Conservation (phyloP, 2,888 invertebrate species). For the Tenthredo livida region DNA sequence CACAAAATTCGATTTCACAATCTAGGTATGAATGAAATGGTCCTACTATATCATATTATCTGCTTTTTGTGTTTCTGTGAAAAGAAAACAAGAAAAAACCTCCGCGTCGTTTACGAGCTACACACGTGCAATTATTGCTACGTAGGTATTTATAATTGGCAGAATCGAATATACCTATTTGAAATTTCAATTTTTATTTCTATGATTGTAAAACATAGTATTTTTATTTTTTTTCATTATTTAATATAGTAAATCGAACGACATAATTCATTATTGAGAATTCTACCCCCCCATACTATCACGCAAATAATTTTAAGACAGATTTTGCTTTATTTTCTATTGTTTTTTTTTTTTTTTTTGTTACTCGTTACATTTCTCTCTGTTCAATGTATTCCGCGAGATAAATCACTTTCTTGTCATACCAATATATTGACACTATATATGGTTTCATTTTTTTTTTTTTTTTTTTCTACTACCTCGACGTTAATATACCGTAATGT, state of each 20-base stretch:
- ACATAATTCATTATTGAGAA: not conserved
- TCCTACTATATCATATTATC: conserved; percentile 9
- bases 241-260: not conserved
- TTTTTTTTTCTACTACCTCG: not conserved
- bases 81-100: not conserved
- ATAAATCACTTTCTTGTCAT: not conserved
- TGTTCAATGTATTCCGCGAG: not conserved
- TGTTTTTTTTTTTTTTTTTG: not conserved
- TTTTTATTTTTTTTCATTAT: not conserved
- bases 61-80: conserved; percentile 17
- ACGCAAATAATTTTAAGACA: not conserved
- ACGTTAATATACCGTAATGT: not conserved
- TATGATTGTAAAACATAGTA: not conserved
- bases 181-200: not conserved
- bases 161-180: not conserved
- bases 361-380: not conserved
- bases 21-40: conserved; percentile 37
- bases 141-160: not conserved
- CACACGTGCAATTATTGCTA: not conserved
- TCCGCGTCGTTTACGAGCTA: not conserved
- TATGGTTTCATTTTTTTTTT: not conserved
- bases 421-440: not conserved
- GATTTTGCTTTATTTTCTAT: not conserved
- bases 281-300: not conserved
- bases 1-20: conserved; percentile 15